Evolutionary conservation across 2,888 invertebrate genomes (phyloP), one percentile per base, ranked within the genome.

Genomic region (Ceramica pisi): DNA sequence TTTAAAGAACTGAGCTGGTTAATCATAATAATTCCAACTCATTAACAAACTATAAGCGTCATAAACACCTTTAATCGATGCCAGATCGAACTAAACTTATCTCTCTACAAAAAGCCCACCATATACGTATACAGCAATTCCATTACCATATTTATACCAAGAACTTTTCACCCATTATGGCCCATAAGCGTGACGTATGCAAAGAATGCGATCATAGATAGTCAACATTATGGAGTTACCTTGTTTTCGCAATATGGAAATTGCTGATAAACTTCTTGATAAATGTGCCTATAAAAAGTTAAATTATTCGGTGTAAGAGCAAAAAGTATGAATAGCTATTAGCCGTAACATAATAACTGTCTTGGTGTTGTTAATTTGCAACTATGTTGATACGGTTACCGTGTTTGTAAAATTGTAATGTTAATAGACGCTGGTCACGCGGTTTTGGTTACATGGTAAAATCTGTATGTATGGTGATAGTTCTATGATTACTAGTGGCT

Each of bases 181-280:
- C 21, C 26, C 5, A 51, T 46, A 55, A 70, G 21, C 80, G 70
- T 80, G 65, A 70, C 57, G 80, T 78, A 70, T 66, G 65, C 62
- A 50, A 53, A 66, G 65, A 79, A 69, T 65, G 26, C n/a, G 62
- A 78, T 80, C 80, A 60, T 21, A 59, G 78, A 80, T 80, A 79
- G 51, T 19, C 26, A 62, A 59, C 35, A 46, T 75, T 66, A 80
- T 63, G 31, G 55, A 50, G 56, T 10, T 35, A n/a, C 57, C 56
- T 26, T 63, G 80, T 78, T 77, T 77, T 78, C 65, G 80, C 80
- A 78, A 69, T 66, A 79, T 78, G 80, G 77, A 60, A 81, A 72
- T 64, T 26, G 31, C 59, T 81, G 79, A 80, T 80, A 77, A 68
- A 76, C 62, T 76, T 72, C 66, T 19, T 80, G 81, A 77, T 80